phyloP scores from a whole-genome alignment of 2,888 invertebrate genomes.

The Idaea dimidiata region DNA sequence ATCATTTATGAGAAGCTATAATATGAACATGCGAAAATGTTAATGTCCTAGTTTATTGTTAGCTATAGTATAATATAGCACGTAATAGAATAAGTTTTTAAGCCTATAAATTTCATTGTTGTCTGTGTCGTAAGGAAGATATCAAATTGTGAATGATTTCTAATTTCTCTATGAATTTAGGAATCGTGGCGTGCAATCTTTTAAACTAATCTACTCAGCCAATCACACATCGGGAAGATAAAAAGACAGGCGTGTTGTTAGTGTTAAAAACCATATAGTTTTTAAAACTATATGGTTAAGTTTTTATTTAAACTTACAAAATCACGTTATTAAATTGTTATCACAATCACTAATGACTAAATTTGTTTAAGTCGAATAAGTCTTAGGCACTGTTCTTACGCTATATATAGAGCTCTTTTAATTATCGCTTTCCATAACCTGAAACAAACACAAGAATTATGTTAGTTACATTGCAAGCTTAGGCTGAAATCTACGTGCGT shows the following conservation, averaged over 20 bases:
- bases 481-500: too few species aligned
- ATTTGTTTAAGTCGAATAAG: conserved; percentile 33
- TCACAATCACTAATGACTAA: conserved; percentile 29
- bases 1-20: conserved; percentile 19
- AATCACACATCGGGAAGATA: neutral
- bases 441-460: conserved; percentile 40
- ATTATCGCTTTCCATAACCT: conserved; percentile 61
- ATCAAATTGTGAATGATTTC: too few species aligned
- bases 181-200: too few species aligned
- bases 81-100: too few species aligned
- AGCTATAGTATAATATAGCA: too few species aligned
- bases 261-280: neutral
- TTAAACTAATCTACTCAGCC: neutral
- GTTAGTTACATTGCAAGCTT: too few species aligned
- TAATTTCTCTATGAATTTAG: too few species aligned
- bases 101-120: too few species aligned
- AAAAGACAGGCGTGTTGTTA: neutral
- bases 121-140: too few species aligned
- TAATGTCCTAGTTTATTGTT: too few species aligned
- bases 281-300: neutral
- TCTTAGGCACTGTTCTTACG: conserved; percentile 32
- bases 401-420: conserved; percentile 25
- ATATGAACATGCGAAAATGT: conserved; percentile 8
- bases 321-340: neutral
- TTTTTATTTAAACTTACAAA: conserved; percentile 1